A percentile compares a stretch with the other conserved stretches of the same genome.
These are phyloP conservation scores for Numida meleagris DNA, from an alignment of 2,113 vertebrate genomes.

Conservation along the genomic window DNA sequence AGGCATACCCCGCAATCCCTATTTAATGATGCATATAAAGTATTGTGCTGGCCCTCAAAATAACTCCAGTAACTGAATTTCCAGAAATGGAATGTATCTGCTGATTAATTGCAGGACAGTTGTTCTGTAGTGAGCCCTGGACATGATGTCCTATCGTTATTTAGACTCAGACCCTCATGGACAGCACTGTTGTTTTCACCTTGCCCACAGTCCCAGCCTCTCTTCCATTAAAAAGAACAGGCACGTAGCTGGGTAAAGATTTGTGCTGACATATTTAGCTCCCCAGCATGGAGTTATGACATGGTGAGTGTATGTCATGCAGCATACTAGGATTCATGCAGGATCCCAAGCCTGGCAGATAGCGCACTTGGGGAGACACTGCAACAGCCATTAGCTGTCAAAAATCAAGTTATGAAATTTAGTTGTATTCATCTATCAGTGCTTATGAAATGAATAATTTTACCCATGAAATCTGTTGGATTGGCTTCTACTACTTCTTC, in stretches of 20 bases:
- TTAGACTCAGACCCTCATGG: not conserved
- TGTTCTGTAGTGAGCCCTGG: not conserved
- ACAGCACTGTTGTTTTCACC: not conserved
- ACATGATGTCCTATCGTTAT: not conserved
- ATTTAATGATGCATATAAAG: not conserved
- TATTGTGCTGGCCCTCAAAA: not conserved
- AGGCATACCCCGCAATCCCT: not conserved
- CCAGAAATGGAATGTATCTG: not conserved
- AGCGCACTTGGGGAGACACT: not conserved
- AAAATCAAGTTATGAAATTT: not conserved
- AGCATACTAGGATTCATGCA: accelerated
- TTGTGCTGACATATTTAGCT: not conserved
- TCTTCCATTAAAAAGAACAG: not conserved
- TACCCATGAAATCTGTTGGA: not conserved
- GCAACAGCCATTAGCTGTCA: not conserved
- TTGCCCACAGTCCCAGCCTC: not conserved
- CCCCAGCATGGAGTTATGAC: not conserved
- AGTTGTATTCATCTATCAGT: not conserved
- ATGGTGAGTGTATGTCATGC: accelerated
- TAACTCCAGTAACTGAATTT: not conserved
- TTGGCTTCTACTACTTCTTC: not conserved
- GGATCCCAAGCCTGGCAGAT: not conserved
- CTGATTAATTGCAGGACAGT: not conserved
- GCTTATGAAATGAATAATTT: accelerated
- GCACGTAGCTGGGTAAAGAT: not conserved